These are phyloP conservation scores for Toxostoma redivivum DNA, from an alignment of 2,113 vertebrate genomes.

Conservation along the genomic window DNA sequence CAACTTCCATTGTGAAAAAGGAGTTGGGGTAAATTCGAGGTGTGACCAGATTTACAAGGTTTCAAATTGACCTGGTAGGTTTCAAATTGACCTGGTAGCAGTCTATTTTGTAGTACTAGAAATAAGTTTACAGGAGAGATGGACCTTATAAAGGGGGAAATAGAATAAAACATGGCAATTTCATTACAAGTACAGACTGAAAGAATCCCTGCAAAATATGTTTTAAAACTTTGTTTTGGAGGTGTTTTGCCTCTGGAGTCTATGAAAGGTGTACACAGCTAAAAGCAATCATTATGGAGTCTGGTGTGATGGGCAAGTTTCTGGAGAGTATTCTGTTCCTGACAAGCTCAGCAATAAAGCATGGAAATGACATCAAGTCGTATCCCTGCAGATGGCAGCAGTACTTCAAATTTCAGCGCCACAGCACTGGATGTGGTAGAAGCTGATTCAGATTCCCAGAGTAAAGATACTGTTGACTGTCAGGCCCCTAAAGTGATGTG, in stretches of 20 bases:
- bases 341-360: neutral
- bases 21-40: neutral
- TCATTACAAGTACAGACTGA: neutral
- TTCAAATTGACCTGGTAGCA: neutral
- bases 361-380: neutral
- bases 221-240: neutral
- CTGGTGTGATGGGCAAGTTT: neutral
- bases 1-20: neutral
- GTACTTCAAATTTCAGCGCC: conserved; percentile 69
- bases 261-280: neutral
- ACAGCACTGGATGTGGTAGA: neutral
- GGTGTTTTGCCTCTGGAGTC: neutral
- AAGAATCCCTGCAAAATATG: neutral
- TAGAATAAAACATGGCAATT: neutral
- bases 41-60: neutral
- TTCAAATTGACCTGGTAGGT: neutral
- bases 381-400: conserved; percentile 80
- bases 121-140: neutral
- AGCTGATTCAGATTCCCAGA: neutral
- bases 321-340: neutral
- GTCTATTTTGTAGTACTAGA: neutral
- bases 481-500: neutral
- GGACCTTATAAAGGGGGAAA: neutral
- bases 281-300: neutral
- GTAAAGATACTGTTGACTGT: neutral